These are phyloP conservation scores for Ibycter americanus DNA, from an alignment of 2,797 vertebrate genomes.

Conservation along the genomic window DNA sequence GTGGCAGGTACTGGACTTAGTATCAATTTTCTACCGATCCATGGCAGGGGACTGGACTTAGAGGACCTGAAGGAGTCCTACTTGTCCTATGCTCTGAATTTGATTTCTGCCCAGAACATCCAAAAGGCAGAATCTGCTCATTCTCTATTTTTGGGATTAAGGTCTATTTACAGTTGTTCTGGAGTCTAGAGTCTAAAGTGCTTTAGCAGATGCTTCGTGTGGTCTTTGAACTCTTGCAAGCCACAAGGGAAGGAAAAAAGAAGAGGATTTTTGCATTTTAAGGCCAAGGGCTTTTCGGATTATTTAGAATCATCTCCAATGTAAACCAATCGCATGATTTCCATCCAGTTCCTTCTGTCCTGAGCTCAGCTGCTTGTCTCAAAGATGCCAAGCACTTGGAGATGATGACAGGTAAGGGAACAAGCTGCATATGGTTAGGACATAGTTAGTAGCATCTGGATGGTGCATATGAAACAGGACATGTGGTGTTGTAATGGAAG, in stretches of 20 bases:
- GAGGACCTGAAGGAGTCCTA: neutral
- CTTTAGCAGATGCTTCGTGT: slow-evolving; percentile 48
- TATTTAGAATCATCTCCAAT: slow-evolving; percentile 37
- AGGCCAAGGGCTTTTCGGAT: neutral
- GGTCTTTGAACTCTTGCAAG: slow-evolving; percentile 33
- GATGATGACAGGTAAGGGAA: slow-evolving; percentile 48
- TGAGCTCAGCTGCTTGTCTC: neutral
- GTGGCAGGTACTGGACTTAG: neutral
- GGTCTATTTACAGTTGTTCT: slow-evolving; percentile 20
- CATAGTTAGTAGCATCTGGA: neutral
- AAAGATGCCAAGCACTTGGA: slow-evolving; percentile 20
- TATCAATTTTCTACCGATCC: neutral
- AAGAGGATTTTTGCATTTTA: neutral
- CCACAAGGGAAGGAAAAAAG: neutral
- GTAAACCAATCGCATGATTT: slow-evolving; percentile 7
- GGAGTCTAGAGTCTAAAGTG: neutral
- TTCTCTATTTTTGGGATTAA: slow-evolving; percentile 18
- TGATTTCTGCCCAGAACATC: neutral
- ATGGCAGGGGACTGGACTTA: neutral
- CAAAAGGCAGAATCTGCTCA: slow-evolving; percentile 17
- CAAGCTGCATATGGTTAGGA: slow-evolving; percentile 29
- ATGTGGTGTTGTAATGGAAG: neutral
- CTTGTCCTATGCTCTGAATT: neutral
- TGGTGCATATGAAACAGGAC: neutral
- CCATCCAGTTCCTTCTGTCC: neutral